Evolutionary conservation across 2,113 vertebrate species (phyloP).

Genomic region (Calyptommatus sinebrachiatus): DNA sequence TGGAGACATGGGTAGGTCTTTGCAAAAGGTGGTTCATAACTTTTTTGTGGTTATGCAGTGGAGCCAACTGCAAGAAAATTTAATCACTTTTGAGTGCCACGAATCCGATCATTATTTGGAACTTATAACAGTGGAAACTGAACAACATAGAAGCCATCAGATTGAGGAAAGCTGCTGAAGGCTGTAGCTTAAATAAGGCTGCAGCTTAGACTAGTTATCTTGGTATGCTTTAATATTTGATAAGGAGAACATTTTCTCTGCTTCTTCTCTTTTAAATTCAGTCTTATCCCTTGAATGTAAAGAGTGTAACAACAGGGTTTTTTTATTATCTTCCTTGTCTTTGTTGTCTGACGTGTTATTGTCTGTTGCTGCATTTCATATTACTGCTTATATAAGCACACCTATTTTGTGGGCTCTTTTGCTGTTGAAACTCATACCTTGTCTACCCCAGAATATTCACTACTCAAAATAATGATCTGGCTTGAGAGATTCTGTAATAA

Average conservation of each 20-base stretch:
- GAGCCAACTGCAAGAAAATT: too few relatives aligned
- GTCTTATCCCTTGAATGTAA: neutral
- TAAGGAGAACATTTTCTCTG: too few relatives aligned
- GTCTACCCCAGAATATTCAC: neutral
- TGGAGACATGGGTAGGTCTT: too few relatives aligned
- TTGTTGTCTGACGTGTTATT: neutral
- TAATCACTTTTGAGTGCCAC: too few relatives aligned
- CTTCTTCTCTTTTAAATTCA: neutral
- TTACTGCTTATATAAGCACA: neutral
- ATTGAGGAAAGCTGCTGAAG: neutral
- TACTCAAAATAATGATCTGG: slow-evolving; percentile 21
- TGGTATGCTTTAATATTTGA: too few relatives aligned
- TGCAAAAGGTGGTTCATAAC: too few relatives aligned
- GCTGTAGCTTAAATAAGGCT: neutral
- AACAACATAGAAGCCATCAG: neutral
- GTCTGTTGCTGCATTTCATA: neutral
- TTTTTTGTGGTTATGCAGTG: too few relatives aligned
- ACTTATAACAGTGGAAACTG: too few relatives aligned
- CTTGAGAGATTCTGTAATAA: slow-evolving; percentile 16
- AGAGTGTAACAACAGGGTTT: neutral
- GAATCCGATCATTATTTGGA: too few relatives aligned
- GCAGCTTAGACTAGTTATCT: neutral
- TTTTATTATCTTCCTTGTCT: neutral
- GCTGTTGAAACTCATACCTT: neutral
- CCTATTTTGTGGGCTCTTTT: neutral